Evolutionary conservation across 2,797 vertebrate genomes (phyloP), one percentile per base, ranked within the genome.

Genomic region (Enteromius argenteus): DNA sequence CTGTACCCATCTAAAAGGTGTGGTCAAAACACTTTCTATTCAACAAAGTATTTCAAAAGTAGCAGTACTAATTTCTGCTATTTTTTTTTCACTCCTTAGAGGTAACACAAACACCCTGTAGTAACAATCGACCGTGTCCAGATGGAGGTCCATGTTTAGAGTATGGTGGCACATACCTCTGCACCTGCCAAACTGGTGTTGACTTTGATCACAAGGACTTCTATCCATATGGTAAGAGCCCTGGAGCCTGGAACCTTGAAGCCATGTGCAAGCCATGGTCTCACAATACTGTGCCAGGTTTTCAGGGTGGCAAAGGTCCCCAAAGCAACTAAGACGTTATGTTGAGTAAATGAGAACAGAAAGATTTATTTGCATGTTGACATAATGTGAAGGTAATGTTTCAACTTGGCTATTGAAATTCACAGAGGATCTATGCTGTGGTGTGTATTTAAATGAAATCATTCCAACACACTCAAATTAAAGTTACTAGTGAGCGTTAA

Each of bases 101-200:
- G 91, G 96, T 99, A 89, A 99, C 97, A 27, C 95, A 97, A 87
- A 98, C 95, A 0, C 97, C 97, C 0, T 99, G 98, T 94, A 98
- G 95, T 79, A 88, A 97, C 95, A 97, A 95, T 92, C 95, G 96
- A 0, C 96, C 96, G 27, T 99, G 98, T 88, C 98, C 98, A 0
- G 97, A 98, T 0, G 97, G 98, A 0, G 96, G 97, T 21, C 97
- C 98, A 2, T 99, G 98, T 92, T 94, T 98, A 95, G 98, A 99
- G 89, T 97, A 98, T 0, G 96, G 96, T 0, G 98, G 98, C 58
- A 95, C 96, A 76, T 98, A 98, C 92, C 96, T 98, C 53, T 99
- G 98, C 0, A 97, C 98, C 51, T 99, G 98, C 92, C 97, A 98
- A 93, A 97, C 97, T 0, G 94, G 94, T 7, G 90, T 58, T 68